Conservation (phyloP, 2,888 invertebrate genomes). For the Fragum whitleyi region DNA sequence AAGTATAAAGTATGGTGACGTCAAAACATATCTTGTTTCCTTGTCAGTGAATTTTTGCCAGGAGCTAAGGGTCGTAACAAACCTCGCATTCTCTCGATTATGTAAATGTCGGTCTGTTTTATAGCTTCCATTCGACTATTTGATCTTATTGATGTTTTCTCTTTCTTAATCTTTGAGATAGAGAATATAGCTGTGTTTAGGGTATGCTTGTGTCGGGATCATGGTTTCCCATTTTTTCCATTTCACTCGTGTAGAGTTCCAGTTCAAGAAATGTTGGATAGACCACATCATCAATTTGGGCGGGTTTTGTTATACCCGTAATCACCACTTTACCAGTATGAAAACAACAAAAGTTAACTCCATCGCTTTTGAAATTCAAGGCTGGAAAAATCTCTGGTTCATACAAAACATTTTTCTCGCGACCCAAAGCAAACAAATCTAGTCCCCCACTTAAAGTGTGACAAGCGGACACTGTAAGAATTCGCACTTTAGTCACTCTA, state of each 20-base stretch:
- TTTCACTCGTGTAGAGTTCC: conserved; percentile 5
- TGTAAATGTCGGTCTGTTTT: not conserved
- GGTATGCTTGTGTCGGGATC: no score
- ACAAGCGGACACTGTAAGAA: conserved; percentile 24
- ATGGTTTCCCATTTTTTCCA: not conserved
- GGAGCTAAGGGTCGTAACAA: no score
- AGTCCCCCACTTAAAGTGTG: conserved; percentile 18
- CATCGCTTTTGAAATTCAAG: conserved; percentile 8
- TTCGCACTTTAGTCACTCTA: not conserved
- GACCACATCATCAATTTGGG: not conserved
- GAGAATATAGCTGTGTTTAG: no score
- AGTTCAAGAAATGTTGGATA: conserved; percentile 13
- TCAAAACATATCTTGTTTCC: no score
- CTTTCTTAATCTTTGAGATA: no score
- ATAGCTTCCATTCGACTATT: no score
- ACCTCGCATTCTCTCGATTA: conserved; percentile 22
- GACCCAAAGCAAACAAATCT: conserved; percentile 9
- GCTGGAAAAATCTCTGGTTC: conserved; percentile 39
- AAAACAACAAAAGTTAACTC: conserved; percentile 37
- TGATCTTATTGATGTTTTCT: no score
- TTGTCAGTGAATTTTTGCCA: no score
- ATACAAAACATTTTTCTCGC: conserved; percentile 13
- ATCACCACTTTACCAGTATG: conserved; percentile 39
- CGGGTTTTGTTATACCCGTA: conserved; percentile 35
- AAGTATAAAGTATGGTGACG: conserved; percentile 6